These are phyloP conservation scores for Menidia menidia DNA, from an alignment of 2,797 vertebrate genomes.

Conservation along the genomic window DNA sequence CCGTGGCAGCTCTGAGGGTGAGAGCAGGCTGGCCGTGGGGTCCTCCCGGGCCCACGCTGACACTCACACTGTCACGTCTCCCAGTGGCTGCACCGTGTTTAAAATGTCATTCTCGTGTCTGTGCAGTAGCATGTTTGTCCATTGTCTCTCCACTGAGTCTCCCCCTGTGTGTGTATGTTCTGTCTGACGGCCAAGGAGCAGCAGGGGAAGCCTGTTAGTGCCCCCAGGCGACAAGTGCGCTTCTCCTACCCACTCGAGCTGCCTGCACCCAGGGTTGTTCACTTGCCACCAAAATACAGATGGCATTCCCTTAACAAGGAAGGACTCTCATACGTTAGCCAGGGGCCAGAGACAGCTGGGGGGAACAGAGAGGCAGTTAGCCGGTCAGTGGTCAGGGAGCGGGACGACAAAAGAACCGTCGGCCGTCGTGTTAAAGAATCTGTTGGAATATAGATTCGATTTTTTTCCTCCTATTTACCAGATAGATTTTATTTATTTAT, in stretches of 20 bases:
- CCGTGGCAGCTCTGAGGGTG: conserved; percentile 94
- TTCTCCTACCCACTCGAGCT: conserved; percentile 87
- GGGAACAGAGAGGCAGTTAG: conserved; percentile 12
- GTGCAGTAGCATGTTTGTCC: conserved; percentile 66
- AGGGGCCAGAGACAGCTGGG: not conserved
- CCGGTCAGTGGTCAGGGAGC: not conserved
- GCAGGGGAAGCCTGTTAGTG: conserved; percentile 82
- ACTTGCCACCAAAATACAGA: conserved; percentile 81
- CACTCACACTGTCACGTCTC: conserved; percentile 37
- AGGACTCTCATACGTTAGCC: conserved; percentile 66
- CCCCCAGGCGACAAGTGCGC: conserved; percentile 86
- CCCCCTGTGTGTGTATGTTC: conserved; percentile 70
- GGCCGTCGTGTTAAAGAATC: not conserved
- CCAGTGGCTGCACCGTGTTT: conserved; percentile 41
- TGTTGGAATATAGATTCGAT: not conserved
- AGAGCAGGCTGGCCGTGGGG: conserved; percentile 27
- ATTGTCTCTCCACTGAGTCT: conserved; percentile 73
- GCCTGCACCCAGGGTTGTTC: conserved; percentile 86
- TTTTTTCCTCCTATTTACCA: too few relatives aligned
- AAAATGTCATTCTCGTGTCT: conserved; percentile 62
- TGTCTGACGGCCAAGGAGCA: conserved; percentile 84
- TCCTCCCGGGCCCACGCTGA: conserved; percentile 37
- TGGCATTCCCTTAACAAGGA: conserved; percentile 85
- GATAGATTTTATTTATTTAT: too few relatives aligned
- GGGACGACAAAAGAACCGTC: not conserved